Conservation (phyloP, 1,140 invertebrate species). For the Zophobas atratus region DNA sequence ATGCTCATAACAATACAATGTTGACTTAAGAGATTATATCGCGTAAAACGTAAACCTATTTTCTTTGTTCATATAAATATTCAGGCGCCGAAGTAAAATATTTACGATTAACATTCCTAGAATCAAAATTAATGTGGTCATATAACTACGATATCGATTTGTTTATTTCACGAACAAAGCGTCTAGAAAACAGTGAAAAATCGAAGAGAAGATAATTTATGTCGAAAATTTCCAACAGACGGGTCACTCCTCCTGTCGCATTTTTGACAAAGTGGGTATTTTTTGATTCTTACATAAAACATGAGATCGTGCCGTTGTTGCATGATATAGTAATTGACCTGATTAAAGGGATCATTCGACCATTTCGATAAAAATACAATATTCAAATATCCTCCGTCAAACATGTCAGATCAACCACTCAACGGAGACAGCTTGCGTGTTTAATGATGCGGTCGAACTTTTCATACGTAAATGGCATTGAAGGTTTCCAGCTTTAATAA, state of each 20-base stretch:
- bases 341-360: conserved; percentile 38
- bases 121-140: conserved; percentile 49
- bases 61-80: conserved; percentile 51
- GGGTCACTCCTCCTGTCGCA: conserved; percentile 1
- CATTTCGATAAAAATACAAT: conserved; percentile 48
- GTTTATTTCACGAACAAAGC: conserved; percentile 38
- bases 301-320: conserved; percentile 8
- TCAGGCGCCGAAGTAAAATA: conserved; percentile 48
- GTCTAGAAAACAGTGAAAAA: conserved; percentile 4
- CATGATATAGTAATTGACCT: conserved; percentile 35
- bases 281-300: conserved; percentile 2
- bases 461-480: conserved; percentile 47
- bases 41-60: conserved; percentile 44
- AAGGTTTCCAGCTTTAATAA: conserved; percentile 36
- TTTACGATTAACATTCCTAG: conserved; percentile 45
- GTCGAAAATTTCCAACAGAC: background rate
- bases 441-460: conserved; percentile 43
- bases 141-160: conserved; percentile 44
- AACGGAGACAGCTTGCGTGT: conserved; percentile 45
- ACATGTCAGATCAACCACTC: conserved; percentile 42
- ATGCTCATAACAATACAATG: conserved; percentile 51
- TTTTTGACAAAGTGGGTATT: conserved; percentile 1
- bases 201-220: background rate
- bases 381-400: conserved; percentile 41
- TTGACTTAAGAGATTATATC: conserved; percentile 54